These are phyloP conservation scores for Camponotus floridanus DNA, from an alignment of 1,140 invertebrate species.

Conservation along the genomic window DNA sequence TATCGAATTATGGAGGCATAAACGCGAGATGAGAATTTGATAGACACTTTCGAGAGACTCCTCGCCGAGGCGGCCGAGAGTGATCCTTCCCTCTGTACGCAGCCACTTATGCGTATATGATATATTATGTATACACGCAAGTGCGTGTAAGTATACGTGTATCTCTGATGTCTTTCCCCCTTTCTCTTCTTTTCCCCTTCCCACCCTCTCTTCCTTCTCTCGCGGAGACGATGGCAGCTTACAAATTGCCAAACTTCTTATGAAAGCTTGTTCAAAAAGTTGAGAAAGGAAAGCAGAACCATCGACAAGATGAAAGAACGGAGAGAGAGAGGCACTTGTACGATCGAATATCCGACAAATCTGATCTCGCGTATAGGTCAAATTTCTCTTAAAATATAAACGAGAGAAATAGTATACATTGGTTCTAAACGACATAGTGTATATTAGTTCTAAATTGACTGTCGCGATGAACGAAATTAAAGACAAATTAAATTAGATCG, in stretches of 20 bases:
- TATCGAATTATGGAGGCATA: constrained; percentile 12
- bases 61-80: not conserved
- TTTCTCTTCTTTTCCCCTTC: not conserved
- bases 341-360: constrained; percentile 69
- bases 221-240: constrained; percentile 65
- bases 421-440: not conserved
- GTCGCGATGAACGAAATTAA: not conserved
- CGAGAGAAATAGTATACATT: constrained; percentile 23
- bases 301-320: constrained; percentile 47
- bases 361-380: constrained; percentile 32
- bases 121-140: constrained; percentile 13
- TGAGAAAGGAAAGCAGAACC: constrained; percentile 28
- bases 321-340: constrained; percentile 68
- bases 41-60: constrained; percentile 45
- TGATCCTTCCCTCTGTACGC: constrained; percentile 44
- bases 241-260: constrained; percentile 75
- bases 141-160: constrained; percentile 14
- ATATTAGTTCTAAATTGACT: not conserved
- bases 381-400: constrained; percentile 60
- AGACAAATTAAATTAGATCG: constrained; percentile 14
- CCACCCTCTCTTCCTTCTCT: no score
- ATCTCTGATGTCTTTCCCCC: constrained; percentile 21
- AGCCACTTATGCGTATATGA: constrained; percentile 58
- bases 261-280: constrained; percentile 26
- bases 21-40: constrained; percentile 14